Evolutionary conservation across 2,888 invertebrate genomes (phyloP).

Genomic region (Dryobota labecula): DNA sequence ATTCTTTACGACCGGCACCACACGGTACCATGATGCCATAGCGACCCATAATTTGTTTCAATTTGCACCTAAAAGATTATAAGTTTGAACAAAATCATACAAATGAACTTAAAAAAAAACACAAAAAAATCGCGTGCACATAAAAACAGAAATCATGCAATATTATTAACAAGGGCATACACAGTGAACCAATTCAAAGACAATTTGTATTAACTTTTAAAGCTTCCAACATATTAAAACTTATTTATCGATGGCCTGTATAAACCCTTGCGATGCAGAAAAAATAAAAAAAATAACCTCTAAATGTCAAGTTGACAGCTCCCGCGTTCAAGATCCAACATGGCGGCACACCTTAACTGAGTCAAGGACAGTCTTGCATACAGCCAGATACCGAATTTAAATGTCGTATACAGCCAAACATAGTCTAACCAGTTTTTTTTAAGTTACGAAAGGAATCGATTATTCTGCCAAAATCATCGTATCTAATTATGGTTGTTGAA

Average conservation of each 20-base stretch:
- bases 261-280: slow-evolving; percentile 55
- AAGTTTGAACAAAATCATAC: not conserved
- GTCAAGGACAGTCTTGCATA: slow-evolving; percentile 78
- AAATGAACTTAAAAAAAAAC: not conserved
- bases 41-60: no score
- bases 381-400: slow-evolving; percentile 68
- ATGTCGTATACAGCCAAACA: slow-evolving; percentile 66
- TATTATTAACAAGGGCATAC: slow-evolving; percentile 40
- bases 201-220: slow-evolving; percentile 12
- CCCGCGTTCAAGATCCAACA: slow-evolving; percentile 72
- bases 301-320: slow-evolving; percentile 79
- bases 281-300: slow-evolving; percentile 73
- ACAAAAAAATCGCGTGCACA: slow-evolving; percentile 6
- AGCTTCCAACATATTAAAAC: slow-evolving; percentile 17
- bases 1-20: no score
- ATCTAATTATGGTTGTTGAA: slow-evolving; percentile 41
- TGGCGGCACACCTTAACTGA: slow-evolving; percentile 79
- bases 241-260: slow-evolving; percentile 38
- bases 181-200: slow-evolving; percentile 38
- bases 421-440: slow-evolving; percentile 54
- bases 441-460: slow-evolving; percentile 55
- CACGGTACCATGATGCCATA: no score
- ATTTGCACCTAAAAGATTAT: not conserved
- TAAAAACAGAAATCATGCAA: slow-evolving; percentile 42
- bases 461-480: slow-evolving; percentile 53